A percentile compares a stretch with the other conserved stretches of the same genome.
Evolutionary conservation across 2,888 invertebrate genomes (phyloP).

Genomic region (Synanthedon vespiformis): DNA sequence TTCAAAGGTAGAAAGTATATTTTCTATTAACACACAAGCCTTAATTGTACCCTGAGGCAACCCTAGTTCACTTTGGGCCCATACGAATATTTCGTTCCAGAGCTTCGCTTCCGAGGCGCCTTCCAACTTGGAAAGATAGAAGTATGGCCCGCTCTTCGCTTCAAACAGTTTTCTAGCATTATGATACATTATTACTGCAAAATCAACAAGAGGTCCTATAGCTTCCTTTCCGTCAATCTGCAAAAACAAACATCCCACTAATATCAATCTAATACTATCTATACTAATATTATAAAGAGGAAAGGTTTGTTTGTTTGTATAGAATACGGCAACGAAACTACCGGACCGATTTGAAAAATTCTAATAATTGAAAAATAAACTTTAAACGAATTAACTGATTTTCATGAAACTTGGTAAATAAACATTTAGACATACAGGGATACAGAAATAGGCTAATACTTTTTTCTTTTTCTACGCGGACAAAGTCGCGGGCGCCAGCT

Average conservation of each 20-base stretch:
- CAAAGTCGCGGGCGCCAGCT: no score
- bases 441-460: no score
- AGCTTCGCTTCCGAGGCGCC: conserved; percentile 73
- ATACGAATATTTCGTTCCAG: conserved; percentile 78
- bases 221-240: conserved; percentile 72
- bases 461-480: no score
- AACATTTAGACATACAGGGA: no score
- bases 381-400: no score
- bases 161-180: conserved; percentile 66
- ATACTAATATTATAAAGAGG: no score
- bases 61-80: conserved; percentile 67
- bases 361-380: no score
- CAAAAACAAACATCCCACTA: conserved; percentile 8
- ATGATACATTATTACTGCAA: conserved; percentile 76
- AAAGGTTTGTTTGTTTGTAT: no score
- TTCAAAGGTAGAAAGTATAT: conserved; percentile 76
- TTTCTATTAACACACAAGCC: conserved; percentile 79
- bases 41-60: conserved; percentile 75
- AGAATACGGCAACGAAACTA: no score
- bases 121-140: conserved; percentile 80
- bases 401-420: no score
- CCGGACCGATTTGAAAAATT: no score
- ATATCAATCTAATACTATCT: no score
- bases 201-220: conserved; percentile 77
- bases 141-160: conserved; percentile 74